Evolutionary conservation across 2,113 vertebrate species (phyloP).

Genomic region (Thalassoma bifasciatum): DNA sequence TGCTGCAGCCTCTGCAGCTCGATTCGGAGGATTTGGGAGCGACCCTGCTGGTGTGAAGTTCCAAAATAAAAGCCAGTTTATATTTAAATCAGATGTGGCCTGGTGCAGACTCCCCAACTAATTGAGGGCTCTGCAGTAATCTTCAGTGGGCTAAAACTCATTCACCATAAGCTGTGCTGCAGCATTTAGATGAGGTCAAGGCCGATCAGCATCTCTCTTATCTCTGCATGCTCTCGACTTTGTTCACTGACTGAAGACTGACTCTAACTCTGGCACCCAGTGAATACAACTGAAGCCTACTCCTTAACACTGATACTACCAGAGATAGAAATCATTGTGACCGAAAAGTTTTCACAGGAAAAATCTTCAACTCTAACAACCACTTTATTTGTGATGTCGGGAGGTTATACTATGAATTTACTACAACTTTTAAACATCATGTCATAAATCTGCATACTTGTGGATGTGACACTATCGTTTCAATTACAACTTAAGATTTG

Average conservation of each 20-base stretch:
- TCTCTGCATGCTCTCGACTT: slow-evolving; percentile 6
- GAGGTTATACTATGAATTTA: too few species aligned
- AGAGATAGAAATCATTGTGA: background rate
- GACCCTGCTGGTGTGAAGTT: slow-evolving; percentile 44
- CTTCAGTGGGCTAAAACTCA: slow-evolving; percentile 64
- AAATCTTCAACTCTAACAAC: too few species aligned
- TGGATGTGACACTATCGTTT: too few species aligned
- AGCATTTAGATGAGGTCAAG: slow-evolving; percentile 51
- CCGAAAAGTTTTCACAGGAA: too few species aligned
- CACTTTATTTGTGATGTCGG: too few species aligned
- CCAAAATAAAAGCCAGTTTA: slow-evolving; percentile 60
- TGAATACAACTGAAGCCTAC: background rate
- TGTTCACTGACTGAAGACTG: slow-evolving; percentile 14
- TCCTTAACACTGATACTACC: background rate
- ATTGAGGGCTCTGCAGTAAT: slow-evolving; percentile 74
- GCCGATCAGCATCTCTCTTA: slow-evolving; percentile 41
- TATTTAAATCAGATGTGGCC: slow-evolving; percentile 73
- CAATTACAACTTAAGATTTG: too few species aligned
- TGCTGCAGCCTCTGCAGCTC: slow-evolving; percentile 13
- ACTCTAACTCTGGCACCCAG: slow-evolving; percentile 6
- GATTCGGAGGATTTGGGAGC: slow-evolving; percentile 30
- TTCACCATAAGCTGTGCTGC: slow-evolving; percentile 58
- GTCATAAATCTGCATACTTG: too few species aligned
- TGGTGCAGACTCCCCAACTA: slow-evolving; percentile 65
- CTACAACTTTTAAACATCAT: too few species aligned